phyloP scores from a whole-genome alignment of 2,797 vertebrate genomes.

The Capromys pilorides region DNA sequence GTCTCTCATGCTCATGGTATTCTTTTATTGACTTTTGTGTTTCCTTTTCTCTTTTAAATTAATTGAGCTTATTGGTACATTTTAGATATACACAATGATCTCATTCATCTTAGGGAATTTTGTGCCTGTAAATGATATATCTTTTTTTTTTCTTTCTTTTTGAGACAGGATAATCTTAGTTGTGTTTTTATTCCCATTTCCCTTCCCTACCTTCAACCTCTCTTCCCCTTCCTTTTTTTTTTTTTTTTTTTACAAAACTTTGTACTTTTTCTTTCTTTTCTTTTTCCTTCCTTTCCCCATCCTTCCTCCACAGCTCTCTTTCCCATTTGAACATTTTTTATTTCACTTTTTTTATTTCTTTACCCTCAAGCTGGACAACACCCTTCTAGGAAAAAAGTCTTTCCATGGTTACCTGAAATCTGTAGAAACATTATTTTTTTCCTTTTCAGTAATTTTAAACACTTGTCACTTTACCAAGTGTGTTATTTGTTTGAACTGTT shows the following conservation, averaged over 20 bases:
- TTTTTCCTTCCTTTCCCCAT: not conserved
- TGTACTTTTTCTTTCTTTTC: not conserved
- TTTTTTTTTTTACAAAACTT: not conserved
- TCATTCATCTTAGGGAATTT: not conserved
- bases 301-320: not conserved
- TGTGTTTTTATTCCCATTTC: not conserved
- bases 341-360: slow-evolving; percentile 49
- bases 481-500: not conserved
- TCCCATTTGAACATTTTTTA: not conserved
- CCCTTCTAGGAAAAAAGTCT: slow-evolving; percentile 49
- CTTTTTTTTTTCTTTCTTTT: not conserved
- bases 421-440: slow-evolving; percentile 62
- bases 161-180: not conserved
- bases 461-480: not conserved
- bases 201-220: not conserved
- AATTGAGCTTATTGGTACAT: not conserved
- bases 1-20: not conserved
- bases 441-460: slow-evolving; percentile 43
- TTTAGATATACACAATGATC: not conserved
- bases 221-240: too few relatives aligned
- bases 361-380: slow-evolving; percentile 13
- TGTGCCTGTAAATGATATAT: not conserved
- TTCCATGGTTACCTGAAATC: slow-evolving; percentile 54
- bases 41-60: slow-evolving; percentile 49
- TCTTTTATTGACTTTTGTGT: slow-evolving; percentile 27